Conservation (phyloP, 1,140 invertebrate species). For the Dufourea novaeangliae region DNA sequence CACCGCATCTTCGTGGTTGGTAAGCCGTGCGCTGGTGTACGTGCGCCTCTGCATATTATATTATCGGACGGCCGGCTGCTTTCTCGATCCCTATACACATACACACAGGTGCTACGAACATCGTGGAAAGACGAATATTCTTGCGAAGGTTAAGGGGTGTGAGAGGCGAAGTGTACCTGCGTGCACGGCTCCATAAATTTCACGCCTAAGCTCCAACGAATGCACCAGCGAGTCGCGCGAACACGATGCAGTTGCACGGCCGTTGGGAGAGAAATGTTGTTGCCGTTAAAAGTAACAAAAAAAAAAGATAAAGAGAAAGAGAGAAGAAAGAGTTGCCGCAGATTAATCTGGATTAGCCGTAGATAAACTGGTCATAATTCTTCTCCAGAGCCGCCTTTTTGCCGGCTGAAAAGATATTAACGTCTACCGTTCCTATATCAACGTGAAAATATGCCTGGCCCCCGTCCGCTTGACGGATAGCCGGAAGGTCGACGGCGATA, state of each 20-base stretch:
- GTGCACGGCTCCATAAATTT: constrained; percentile 56
- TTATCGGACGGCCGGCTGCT: constrained; percentile 38
- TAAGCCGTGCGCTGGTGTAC: constrained; percentile 13
- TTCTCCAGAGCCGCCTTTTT: constrained; percentile 18
- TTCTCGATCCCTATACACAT: not conserved
- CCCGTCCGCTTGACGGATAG: constrained; percentile 48
- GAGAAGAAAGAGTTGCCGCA: constrained; percentile 9
- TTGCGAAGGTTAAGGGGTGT: not conserved
- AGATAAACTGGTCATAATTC: constrained; percentile 60
- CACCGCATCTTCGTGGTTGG: constrained; percentile 47
- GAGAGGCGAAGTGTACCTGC: not conserved
- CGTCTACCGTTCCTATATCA: constrained; percentile 54
- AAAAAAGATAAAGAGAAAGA: constrained; percentile 49
- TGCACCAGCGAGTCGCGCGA: constrained; percentile 36
- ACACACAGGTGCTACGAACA: not conserved
- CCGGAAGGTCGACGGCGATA: constrained; percentile 3
- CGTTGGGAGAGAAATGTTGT: constrained; percentile 47
- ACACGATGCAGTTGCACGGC: constrained; percentile 36
- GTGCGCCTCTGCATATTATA: constrained; percentile 55
- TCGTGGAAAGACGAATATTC: constrained; percentile 30
- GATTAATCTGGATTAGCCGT: constrained; percentile 64
- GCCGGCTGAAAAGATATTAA: constrained; percentile 46
- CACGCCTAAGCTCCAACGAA: constrained; percentile 52
- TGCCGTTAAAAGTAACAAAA: constrained; percentile 58
- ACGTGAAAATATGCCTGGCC: constrained; percentile 50